Evolutionary conservation across 1,140 invertebrate genomes (phyloP), one percentile per base, ranked within the genome.

Genomic region (Magallana angulata): DNA sequence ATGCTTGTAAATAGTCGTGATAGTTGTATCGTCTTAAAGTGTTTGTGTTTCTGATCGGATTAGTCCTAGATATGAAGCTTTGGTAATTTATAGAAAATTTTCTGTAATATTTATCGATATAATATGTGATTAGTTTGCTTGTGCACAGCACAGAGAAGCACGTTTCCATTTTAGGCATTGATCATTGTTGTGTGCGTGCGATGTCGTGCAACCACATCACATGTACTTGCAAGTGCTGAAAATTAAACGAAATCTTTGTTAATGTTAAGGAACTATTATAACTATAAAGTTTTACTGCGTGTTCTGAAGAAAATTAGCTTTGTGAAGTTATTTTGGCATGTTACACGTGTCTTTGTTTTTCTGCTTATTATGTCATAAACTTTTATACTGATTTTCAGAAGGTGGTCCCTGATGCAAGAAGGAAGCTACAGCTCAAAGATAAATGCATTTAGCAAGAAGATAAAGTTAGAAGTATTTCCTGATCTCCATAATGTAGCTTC

Each of bases 401-500:
- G 68, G 68, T 76, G 24, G 88, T 87, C 85, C 87, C 88, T 89
- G 86, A 94, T 94, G 93, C 93, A 94, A 93, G 93, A 92, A 91
- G 91, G 90, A 89, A 91, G 92, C 86, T 92, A 91, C 91, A 90
- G 88, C 86, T 89, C 92, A 87, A 93, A 92, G 90, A 85, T 91
- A 80, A 93, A 92, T 91, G 91, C 91, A 90, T 93, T 92, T 88
- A 92, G 89, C 91, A 94, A 94, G 90, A 94, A 93, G 87, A 91
- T 93, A 60, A 93, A 93, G 90, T 87, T 93, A 84, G 93, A 94
- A 90, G 91, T 90, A 12, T 89, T 85, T 58, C 86, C 89, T 30
- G 88, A 91, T 58, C 89, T 89, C 85, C 92, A 92, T 90, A 89
- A 94, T 94, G 93, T 94, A 93, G 92, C 92, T 91, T 87, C 76